These are phyloP conservation scores for Unio pictorum DNA, from an alignment of 2,888 invertebrate genomes.

Conservation along the genomic window DNA sequence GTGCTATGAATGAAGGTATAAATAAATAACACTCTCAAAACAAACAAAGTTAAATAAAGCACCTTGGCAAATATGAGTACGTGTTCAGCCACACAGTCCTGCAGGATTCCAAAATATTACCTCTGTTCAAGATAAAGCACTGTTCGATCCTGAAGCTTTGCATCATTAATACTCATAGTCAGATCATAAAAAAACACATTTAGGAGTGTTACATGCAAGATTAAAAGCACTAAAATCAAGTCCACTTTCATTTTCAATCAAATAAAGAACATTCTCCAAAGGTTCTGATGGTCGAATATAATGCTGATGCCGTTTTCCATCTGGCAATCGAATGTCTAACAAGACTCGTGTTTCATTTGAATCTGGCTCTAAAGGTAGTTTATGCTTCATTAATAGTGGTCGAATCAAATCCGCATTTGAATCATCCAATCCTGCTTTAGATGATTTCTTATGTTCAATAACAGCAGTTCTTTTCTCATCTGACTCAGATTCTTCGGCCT, in stretches of 20 bases:
- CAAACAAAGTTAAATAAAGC: too few species aligned
- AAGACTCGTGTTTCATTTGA: constrained; percentile 35
- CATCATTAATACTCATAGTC: constrained; percentile 26
- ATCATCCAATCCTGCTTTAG: not conserved
- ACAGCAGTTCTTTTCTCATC: not conserved
- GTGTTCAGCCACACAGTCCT: too few species aligned
- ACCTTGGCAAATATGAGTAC: too few species aligned
- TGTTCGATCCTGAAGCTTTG: constrained; percentile 44
- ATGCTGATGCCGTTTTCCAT: constrained; percentile 48
- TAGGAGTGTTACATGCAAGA: constrained; percentile 47
- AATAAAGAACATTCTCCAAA: constrained; percentile 38
- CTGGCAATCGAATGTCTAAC: constrained; percentile 48
- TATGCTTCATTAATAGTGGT: constrained; percentile 21
- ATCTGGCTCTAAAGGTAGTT: constrained; percentile 42
- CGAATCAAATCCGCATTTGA: not conserved
- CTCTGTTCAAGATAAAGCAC: constrained; percentile 46
- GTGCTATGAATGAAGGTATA: too few species aligned
- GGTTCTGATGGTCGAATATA: constrained; percentile 41
- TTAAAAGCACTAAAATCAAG: constrained; percentile 36
- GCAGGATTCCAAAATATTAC: constrained; percentile 9
- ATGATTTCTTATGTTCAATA: not conserved
- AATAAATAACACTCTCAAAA: too few species aligned
- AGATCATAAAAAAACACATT: constrained; percentile 41
- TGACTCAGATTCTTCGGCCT: not conserved
- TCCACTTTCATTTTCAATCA: constrained; percentile 44